Evolutionary conservation across 2,797 vertebrate genomes (phyloP), one percentile per base, ranked within the genome.

Genomic region (Rhinogobio ventralis): DNA sequence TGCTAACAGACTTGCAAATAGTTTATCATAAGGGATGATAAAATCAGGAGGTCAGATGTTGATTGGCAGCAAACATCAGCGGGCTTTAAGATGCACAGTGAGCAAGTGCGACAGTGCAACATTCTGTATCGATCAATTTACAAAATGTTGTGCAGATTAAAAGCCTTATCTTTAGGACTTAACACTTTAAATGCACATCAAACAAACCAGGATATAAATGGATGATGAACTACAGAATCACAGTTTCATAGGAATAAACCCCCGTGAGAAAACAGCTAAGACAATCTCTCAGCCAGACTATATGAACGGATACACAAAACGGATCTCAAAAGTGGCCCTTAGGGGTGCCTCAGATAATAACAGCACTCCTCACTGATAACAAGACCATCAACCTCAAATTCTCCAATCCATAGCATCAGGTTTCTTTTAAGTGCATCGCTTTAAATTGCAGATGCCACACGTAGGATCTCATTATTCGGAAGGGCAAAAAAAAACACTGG

Each of bases 1-100:
- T 76, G 83, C 87, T 92, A 93, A 93, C 93, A 92, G 90, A 94
- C 89, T 94, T 94, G 92, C 92, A 94, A 93, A 94, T 94, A 77
- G 66, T 30, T 88, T 89, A 89, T 90, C 91, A 90, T 91, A 90
- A 77, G 86, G 80, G 73, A 89, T 72, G 89, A 86, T 81, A 89
- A 87, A 91, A 91, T 92, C 92, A 93, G 90, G 88, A 89, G 91
- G 91, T 93, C 93, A 93, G 83, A 72, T 80, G 14, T 39, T 83
- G 88, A 83, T 87, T 84, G 79, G 62, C 67, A 19, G 45, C 45
- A 80, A 68, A 66, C 68, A 46, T 5, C 39, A 46, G 25, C 60
- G 30, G 51, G 71, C 49, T 45, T 74, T 74, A 30, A 45, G 7
- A 57, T 15, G 7, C n/a, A 46, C 51, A 46, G 11, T 28, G 23